These are phyloP conservation scores for Julus scanicus DNA, from an alignment of 2,888 invertebrate genomes.

Conservation along the genomic window DNA sequence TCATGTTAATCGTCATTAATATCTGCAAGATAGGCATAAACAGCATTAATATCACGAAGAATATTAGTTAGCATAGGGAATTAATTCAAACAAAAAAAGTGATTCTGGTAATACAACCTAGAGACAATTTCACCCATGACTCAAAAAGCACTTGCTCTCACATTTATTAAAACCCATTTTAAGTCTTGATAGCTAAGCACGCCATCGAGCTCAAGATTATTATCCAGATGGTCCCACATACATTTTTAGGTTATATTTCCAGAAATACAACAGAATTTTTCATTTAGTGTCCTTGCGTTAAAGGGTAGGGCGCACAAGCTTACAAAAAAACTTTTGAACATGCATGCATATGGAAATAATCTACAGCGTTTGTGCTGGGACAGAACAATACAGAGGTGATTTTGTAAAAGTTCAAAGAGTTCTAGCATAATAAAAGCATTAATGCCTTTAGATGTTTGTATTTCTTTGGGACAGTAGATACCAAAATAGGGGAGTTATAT, in stretches of 20 bases:
- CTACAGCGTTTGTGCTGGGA: slow-evolving; percentile 22
- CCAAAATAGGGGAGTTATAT: slow-evolving; percentile 33
- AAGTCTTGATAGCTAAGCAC: not conserved
- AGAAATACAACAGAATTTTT: not conserved
- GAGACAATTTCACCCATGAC: not conserved
- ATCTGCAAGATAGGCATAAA: slow-evolving; percentile 22
- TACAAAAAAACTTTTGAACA: slow-evolving; percentile 11
- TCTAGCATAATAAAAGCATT: not conserved
- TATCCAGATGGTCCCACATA: not conserved
- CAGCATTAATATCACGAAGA: slow-evolving; percentile 25
- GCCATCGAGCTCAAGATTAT: not conserved
- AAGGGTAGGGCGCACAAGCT: not conserved
- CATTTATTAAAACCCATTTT: not conserved
- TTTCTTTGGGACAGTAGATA: not conserved
- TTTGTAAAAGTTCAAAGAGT: not conserved
- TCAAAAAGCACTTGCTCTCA: not conserved
- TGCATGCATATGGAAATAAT: slow-evolving; percentile 31
- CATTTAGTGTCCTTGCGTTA: not conserved
- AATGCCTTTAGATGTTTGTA: not conserved
- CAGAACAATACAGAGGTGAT: not conserved
- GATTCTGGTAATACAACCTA: slow-evolving; percentile 11
- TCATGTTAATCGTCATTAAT: slow-evolving; percentile 7
- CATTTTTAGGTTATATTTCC: slow-evolving; percentile 3
- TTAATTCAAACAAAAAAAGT: slow-evolving; percentile 28
- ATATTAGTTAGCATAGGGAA: slow-evolving; percentile 15